Evolutionary conservation across 1,140 invertebrate genomes (phyloP).

Genomic region (Coptotermes formosanus): DNA sequence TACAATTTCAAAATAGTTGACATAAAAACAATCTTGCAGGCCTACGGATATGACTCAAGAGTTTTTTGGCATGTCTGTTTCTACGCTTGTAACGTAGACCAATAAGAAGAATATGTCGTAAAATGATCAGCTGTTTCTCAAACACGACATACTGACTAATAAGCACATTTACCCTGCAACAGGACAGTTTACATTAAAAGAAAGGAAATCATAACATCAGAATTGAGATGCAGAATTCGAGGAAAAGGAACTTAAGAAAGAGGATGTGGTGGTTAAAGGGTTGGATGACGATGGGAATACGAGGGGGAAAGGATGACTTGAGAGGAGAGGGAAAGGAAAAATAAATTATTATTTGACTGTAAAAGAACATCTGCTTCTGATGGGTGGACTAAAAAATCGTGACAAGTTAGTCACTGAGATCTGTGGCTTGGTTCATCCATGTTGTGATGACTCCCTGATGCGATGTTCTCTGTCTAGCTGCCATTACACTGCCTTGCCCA

Average conservation of each 20-base stretch:
- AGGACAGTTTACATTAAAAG: not conserved
- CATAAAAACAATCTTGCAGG: too few species aligned
- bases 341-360: constrained; percentile 20
- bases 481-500: not conserved
- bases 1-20: too few species aligned
- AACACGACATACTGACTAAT: not conserved
- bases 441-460: constrained; percentile 12
- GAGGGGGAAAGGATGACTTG: not conserved
- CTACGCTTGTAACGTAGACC: too few species aligned
- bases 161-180: not conserved
- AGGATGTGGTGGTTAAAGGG: constrained; percentile 1
- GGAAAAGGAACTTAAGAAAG: constrained; percentile 1
- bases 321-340: not conserved
- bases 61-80: too few species aligned
- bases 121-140: not conserved
- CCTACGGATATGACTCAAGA: too few species aligned
- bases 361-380: constrained; percentile 18
- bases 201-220: not conserved
- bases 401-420: constrained; percentile 15
- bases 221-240: not conserved
- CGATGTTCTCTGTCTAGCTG: not conserved
- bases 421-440: not conserved
- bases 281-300: not conserved
- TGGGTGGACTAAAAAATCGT: constrained; percentile 12
- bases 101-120: too few species aligned